These are phyloP conservation scores for Atherix ibis DNA, from an alignment of 2,888 invertebrate genomes.

Conservation along the genomic window DNA sequence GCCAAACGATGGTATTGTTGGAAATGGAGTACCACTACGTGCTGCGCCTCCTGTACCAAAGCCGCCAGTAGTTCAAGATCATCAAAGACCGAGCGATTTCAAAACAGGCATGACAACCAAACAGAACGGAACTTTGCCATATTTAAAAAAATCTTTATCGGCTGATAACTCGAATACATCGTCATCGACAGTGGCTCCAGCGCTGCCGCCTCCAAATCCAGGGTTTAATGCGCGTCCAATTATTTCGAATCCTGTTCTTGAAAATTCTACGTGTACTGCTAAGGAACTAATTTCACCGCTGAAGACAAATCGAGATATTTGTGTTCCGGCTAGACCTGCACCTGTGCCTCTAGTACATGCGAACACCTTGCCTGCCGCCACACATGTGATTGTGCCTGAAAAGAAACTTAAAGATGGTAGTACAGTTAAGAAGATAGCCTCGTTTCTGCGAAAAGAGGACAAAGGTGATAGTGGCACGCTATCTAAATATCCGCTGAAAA, in stretches of 20 bases:
- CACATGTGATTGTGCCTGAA: slow-evolving; percentile 15
- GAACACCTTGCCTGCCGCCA: not conserved
- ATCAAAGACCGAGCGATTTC: too few species aligned
- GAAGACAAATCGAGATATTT: slow-evolving; percentile 37
- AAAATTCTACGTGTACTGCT: slow-evolving; percentile 65
- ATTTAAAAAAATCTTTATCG: not conserved
- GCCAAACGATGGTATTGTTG: slow-evolving; percentile 14
- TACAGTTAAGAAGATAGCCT: slow-evolving; percentile 58
- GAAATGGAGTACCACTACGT: slow-evolving; percentile 33
- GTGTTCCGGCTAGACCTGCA: slow-evolving; percentile 43
- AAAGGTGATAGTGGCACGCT: slow-evolving; percentile 39
- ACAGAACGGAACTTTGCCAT: not conserved
- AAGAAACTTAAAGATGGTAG: slow-evolving; percentile 43
- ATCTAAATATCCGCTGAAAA: too few species aligned
- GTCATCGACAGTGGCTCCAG: slow-evolving; percentile 29
- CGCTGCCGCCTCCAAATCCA: slow-evolving; percentile 47
- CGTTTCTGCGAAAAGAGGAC: slow-evolving; percentile 50
- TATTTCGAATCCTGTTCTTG: slow-evolving; percentile 67
- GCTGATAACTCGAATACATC: not conserved
- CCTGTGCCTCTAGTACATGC: slow-evolving; percentile 35
- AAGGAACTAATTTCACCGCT: slow-evolving; percentile 53
- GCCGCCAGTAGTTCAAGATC: slow-evolving; percentile 27
- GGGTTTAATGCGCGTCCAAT: slow-evolving; percentile 50
- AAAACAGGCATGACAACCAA: not conserved
- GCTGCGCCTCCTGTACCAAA: slow-evolving; percentile 50